phyloP scores from a whole-genome alignment of 1,140 invertebrate species.

The Cydia splendana region DNA sequence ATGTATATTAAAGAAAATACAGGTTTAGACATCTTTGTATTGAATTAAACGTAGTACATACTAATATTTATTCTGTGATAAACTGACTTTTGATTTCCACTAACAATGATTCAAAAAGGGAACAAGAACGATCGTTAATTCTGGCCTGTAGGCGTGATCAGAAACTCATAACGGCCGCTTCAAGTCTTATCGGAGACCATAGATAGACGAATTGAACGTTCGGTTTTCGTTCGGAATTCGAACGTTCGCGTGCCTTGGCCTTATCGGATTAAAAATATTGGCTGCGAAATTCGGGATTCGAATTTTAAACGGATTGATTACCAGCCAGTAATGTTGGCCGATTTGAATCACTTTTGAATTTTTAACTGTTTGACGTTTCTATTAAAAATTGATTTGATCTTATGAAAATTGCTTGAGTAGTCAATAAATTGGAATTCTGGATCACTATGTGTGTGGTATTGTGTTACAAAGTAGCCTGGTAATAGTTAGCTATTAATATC shows the following conservation, averaged over 20 bases:
- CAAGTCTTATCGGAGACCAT: slow-evolving; percentile 61
- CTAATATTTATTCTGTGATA: neutral
- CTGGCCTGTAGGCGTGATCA: slow-evolving; percentile 54
- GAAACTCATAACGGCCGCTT: slow-evolving; percentile 63
- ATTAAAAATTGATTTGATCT: neutral
- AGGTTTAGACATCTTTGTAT: neutral
- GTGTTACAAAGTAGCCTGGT: too few relatives aligned
- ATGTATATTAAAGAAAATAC: too few relatives aligned
- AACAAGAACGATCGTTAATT: slow-evolving; percentile 38
- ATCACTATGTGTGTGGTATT: too few relatives aligned
- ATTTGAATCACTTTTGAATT: neutral
- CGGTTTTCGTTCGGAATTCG: slow-evolving; percentile 19
- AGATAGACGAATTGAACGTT: slow-evolving; percentile 24
- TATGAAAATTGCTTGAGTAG: neutral
- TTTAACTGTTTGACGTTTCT: neutral
- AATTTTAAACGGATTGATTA: slow-evolving; percentile 12
- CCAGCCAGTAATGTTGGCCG: neutral
- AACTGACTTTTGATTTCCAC: neutral
- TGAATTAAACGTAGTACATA: neutral
- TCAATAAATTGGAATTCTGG: too few relatives aligned
- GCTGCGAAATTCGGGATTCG: slow-evolving; percentile 6
- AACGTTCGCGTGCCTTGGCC: slow-evolving; percentile 25
- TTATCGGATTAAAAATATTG: slow-evolving; percentile 30
- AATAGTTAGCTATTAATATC: too few relatives aligned
- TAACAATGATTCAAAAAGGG: slow-evolving; percentile 33